A percentile compares a stretch with the other conserved stretches of the same genome.
phyloP scores from a whole-genome alignment of 2,797 vertebrate species.

The Urocyon cinereoargenteus region DNA sequence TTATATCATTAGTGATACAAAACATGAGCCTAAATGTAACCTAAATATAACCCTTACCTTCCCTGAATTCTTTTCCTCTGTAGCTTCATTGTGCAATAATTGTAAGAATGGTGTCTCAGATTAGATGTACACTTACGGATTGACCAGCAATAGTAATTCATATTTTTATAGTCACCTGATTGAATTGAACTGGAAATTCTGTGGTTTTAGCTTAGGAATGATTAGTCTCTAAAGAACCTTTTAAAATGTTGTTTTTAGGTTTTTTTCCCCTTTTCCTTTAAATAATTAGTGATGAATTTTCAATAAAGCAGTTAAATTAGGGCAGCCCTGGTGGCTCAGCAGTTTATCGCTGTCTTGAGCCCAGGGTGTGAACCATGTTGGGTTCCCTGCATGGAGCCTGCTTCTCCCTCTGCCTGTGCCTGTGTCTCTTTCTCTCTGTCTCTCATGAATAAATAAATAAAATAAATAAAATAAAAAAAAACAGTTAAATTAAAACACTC shows the following conservation, averaged over 20 bases:
- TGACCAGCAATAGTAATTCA: background rate
- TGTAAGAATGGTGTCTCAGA: background rate
- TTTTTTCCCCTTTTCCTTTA: background rate
- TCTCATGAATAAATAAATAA: too few relatives aligned
- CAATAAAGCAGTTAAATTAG: background rate
- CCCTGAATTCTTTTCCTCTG: background rate
- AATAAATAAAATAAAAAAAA: background rate
- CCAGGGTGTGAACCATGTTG: too few relatives aligned
- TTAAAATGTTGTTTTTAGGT: background rate
- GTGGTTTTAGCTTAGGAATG: slow-evolving; percentile 33
- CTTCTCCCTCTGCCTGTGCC: too few relatives aligned
- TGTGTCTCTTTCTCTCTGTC: too few relatives aligned
- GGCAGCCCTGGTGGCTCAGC: too few relatives aligned
- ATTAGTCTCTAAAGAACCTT: background rate
- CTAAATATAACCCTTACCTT: background rate
- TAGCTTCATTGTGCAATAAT: background rate
- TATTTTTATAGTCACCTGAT: background rate
- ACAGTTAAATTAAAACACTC: background rate
- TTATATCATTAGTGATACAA: background rate
- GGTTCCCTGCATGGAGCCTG: too few relatives aligned
- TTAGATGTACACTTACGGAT: background rate
- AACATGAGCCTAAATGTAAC: background rate
- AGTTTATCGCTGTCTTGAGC: too few relatives aligned
- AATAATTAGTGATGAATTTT: slow-evolving; percentile 1
- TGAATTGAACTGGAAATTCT: background rate